Evolutionary conservation across 2,113 vertebrate genomes (phyloP), one percentile per base, ranked within the genome.

Genomic region (Colinus virginianus): DNA sequence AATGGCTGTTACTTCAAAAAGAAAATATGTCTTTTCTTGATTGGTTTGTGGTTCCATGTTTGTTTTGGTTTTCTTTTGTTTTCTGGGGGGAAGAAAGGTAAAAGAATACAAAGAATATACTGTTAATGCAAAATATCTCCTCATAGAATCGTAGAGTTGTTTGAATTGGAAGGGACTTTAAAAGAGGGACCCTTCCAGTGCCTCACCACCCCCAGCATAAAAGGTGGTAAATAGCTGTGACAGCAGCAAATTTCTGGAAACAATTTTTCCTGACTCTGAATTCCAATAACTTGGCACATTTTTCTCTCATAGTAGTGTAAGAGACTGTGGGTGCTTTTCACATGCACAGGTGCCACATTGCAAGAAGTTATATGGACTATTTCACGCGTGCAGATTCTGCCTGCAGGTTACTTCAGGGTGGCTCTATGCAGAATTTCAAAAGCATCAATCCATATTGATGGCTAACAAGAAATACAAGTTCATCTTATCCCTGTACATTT

Each of bases 11-110:
- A 84, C 66, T 78, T 43, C 36, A 43, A 75, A 58, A 34, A 78
- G 36, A 72, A 88, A 59, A 72, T 51, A 9, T 3, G 25, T 40
- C 32, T 58, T 56, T 1, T 1, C 11, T 48, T 8, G 13, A 0
- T 40, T 63, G 26, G 11, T 9, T 11, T 38, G 51, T 28, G 51
- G 53, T 32, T 1, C 13, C 11, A 12, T 1, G 13, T 67, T 5
- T 12, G 0, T 61, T 61, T 61, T 40, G 9, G 6, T 7, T 36
- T 53, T n/a, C 40, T 40, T 71, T 49, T 49, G 49, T 28, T 32
- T 56, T 40, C 13, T 40, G 40, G 40, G 40, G 32, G 32, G n/a
- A 49, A 46, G 7, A 36, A 67, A 25, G 0, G 1, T 51, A 40
- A 14, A 88, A 51, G 3, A 40, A 59, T 40, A 40, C 11, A 40